Percentiles rank a stretch among this genome's conserved stretches.
Evolutionary conservation across 2,888 invertebrate species (phyloP).

Genomic region (Calameuta idolon): DNA sequence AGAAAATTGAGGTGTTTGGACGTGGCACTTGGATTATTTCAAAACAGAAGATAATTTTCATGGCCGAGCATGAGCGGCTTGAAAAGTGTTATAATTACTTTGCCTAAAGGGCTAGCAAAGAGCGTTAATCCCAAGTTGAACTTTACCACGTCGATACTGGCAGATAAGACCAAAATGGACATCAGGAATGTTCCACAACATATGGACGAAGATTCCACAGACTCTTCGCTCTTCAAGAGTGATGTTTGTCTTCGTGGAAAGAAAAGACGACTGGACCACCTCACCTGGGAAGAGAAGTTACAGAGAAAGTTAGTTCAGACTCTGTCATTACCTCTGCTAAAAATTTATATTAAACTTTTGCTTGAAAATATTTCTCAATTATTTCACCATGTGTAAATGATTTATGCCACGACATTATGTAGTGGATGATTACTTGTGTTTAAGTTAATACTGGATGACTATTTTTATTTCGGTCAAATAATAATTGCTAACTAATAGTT

Average conservation of each 20-base stretch:
- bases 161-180: constrained; percentile 44
- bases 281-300: constrained; percentile 88
- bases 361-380: background rate
- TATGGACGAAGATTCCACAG: constrained; percentile 34
- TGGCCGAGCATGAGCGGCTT: constrained; percentile 59
- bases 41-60: constrained; percentile 26
- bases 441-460: background rate
- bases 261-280: constrained; percentile 84
- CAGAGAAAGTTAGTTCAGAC: constrained; percentile 81
- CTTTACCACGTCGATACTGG: constrained; percentile 51
- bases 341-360: constrained; percentile 6
- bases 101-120: constrained; percentile 57
- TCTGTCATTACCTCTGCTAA: background rate
- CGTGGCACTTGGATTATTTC: background rate
- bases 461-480: constrained; percentile 8
- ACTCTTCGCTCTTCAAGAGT: constrained; percentile 38
- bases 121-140: constrained; percentile 40
- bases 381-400: background rate
- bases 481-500: constrained; percentile 2
- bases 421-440: constrained; percentile 6
- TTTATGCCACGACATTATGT: background rate
- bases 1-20: background rate
- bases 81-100: constrained; percentile 60
- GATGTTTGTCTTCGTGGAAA: constrained; percentile 67
- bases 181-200: constrained; percentile 30